Evolutionary conservation across 2,113 vertebrate genomes (phyloP).

Genomic region (Percopsis transmontana): DNA sequence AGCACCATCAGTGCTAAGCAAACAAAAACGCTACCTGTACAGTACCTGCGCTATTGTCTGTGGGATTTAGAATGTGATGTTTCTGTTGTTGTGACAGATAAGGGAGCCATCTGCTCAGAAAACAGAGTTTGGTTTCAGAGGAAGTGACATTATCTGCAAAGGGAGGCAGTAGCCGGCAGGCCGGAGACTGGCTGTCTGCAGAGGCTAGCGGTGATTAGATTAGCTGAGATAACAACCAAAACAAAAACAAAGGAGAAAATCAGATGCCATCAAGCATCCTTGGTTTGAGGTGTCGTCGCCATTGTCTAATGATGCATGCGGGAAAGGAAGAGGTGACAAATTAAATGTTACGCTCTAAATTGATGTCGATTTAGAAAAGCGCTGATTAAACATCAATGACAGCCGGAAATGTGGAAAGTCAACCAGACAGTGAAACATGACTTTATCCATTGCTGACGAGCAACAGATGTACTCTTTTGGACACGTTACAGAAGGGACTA

Average conservation of each 20-base stretch:
- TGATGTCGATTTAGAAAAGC: neutral
- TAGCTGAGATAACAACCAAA: conserved; percentile 41
- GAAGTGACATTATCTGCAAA: conserved; percentile 60
- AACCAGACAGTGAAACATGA: neutral
- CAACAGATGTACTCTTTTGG: neutral
- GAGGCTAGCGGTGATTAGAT: conserved; percentile 44
- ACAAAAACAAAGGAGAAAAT: conserved; percentile 37
- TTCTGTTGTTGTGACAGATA: conserved; percentile 39
- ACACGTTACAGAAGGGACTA: neutral
- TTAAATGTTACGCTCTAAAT: neutral
- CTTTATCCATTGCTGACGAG: neutral
- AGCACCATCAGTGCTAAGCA: conserved; percentile 21
- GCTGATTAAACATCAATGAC: neutral
- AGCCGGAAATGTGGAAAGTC: neutral
- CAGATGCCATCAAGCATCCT: conserved; percentile 17
- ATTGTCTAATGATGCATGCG: neutral
- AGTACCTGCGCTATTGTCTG: conserved; percentile 4
- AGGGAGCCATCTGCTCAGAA: conserved; percentile 37
- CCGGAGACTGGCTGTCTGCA: conserved; percentile 40
- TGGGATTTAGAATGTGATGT: conserved; percentile 4
- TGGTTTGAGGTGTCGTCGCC: neutral
- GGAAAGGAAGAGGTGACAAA: neutral
- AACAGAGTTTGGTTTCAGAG: conserved; percentile 48
- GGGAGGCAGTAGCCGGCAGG: conserved; percentile 27
- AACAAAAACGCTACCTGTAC: conserved; percentile 26